Evolutionary conservation across 2,797 vertebrate genomes (phyloP).

Genomic region (Onychomys leucogaster): DNA sequence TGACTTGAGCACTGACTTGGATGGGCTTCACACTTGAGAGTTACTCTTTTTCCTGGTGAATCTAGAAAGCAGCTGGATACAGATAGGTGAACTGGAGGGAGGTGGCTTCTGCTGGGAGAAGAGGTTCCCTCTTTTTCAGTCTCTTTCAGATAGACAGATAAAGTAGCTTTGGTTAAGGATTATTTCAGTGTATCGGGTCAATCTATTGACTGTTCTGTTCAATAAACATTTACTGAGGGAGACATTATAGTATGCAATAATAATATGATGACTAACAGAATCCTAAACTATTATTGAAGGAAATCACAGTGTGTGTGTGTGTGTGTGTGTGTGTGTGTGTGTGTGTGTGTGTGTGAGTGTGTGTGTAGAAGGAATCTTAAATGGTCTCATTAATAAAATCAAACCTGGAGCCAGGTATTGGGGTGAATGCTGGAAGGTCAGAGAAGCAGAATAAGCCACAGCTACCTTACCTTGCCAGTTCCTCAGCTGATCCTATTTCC

Average conservation of each 20-base stretch:
- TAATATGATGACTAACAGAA: neutral
- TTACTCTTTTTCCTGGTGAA: neutral
- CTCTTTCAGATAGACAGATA: neutral
- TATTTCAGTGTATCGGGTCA: conserved; percentile 72
- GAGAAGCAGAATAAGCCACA: too few species aligned
- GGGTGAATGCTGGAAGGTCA: too few species aligned
- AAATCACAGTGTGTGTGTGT: neutral
- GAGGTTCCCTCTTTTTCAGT: neutral
- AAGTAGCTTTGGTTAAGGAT: conserved; percentile 69
- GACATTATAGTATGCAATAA: neutral
- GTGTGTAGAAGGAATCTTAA: too few species aligned
- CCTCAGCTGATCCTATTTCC: too few species aligned
- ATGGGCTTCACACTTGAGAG: neutral
- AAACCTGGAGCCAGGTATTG: too few species aligned
- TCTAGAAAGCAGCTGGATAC: neutral
- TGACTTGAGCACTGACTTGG: too few species aligned
- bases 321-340: neutral
- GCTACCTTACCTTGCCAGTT: too few species aligned
- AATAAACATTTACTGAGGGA: neutral
- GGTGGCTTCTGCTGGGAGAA: neutral
- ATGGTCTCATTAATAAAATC: too few species aligned
- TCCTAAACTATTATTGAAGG: neutral
- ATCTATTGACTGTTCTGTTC: conserved; percentile 45
- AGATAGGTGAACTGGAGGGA: neutral
- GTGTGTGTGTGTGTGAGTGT: neutral